Base-by-base conservation (phyloP, 2,888 invertebrate genomes). In the Drosophila silvestris region DNA sequence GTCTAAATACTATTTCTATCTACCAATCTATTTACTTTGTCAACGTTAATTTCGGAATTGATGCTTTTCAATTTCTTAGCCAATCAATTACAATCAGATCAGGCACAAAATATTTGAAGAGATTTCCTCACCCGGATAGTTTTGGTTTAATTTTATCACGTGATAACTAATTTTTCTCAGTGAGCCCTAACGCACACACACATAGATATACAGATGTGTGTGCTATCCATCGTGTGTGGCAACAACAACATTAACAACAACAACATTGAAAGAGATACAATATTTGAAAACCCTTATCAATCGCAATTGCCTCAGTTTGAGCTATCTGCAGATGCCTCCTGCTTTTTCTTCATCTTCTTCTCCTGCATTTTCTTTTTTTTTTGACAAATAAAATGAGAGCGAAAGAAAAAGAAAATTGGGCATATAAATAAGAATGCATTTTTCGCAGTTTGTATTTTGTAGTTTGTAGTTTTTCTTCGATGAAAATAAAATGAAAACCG, bases 211-310 rank as follows among this genome's bases (percentile, higher is more conserved):
- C 41, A 51, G 19, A 28, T 39, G 22, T 35, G 44, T 58, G 67
- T 47, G 59, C 57, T 53, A 71, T 52, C 52, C 71, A 69, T 39
- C 62, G 75, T 82, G 82, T 79, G 82, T 79, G 82, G 75, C 60
- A 79, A 70, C 62, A 70, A 70, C 22, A 54, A 30, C 47, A 68
- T 35, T 52, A 65, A 70, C 19, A 63, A 41, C 28, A 63, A 30
- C 9, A 50, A 58, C 22, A 57, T 26, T 33, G 59, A 28, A 32
- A 16, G 52, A 69, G 54, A 75, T 59, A 64, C 65, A 66, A 50
- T 80, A 76, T 71, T 70, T 58, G 70, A 70, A 80, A 76, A 80
- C 81, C 81, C 81, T 81, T 81, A 81, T 81, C 83, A 81, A 69
- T 83, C 64, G 83, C 81, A 70, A 80, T 75, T 80, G 76, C 66